Evolutionary conservation across 1,140 invertebrate genomes (phyloP), one percentile per base, ranked within the genome.

Genomic region (Drosophila baimaii): DNA sequence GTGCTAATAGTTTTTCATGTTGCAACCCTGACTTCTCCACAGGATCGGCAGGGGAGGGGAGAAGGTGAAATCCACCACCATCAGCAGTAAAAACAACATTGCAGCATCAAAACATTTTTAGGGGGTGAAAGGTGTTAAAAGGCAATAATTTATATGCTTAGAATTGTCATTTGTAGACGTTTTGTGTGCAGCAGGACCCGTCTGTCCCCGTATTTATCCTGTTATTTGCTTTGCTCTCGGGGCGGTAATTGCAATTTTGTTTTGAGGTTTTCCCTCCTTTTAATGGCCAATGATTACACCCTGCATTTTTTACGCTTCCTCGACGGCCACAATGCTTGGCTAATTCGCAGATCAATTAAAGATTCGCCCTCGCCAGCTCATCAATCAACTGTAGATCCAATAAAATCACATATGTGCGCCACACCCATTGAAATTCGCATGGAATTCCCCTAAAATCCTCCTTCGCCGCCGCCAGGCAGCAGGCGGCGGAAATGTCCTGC

Each of bases 1-100:
- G 81, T 89, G 84, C 84, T 89, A 89, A 89, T 89, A 89, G 84
- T 89, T 89, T 89, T 89, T 55, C 77, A 80, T 81, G 84, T 84
- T 75, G 61, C 84, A 89, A 71, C 84, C 77, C 84, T 84, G 84
- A 88, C 83, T 88, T 85, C 56, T 88, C 54, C 49, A n/a, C 49
- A 3, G 47, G n/a, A 29, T 29, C 47, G 7, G 46, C 1, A 7
- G 27, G 5, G 3, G 2, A 3, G 23, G 46, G 41, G 29, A 23
- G 19, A 9, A 25, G n/a, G 31, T 29, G 55, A 56, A 75, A 63
- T 44, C 55, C 44, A 79, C 78, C 74, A 59, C 79, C 79, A 49
- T 19, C 44, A 39, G 17, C 47, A 64, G 63, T 5, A 37, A 46
- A 27, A 44, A 43, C 39, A 63, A 69, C 39, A 61, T 29, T 52